Evolutionary conservation across 2,888 invertebrate genomes (phyloP), one percentile per base, ranked within the genome.

Genomic region (Andrena fulva): DNA sequence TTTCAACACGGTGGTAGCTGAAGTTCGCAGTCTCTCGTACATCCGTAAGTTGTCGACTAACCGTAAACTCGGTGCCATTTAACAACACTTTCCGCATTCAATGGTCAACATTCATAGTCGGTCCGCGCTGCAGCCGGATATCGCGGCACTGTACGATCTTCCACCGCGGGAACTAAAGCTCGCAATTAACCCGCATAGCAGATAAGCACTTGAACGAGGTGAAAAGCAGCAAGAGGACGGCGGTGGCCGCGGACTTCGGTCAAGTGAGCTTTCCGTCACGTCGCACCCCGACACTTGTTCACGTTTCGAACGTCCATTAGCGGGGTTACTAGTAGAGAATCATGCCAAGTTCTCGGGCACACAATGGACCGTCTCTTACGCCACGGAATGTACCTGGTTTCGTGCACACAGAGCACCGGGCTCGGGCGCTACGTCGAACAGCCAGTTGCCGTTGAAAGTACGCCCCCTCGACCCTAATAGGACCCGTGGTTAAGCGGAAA

Each of bases 101-200:
- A 16, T 50, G 29, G 50, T 16, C 24, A 50, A n/a, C 35, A 4
- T 50, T 6, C n/a, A 27, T 6, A 27, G 56, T n/a, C 24, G 12
- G 42, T 7, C 1, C 6, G 8, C 8, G n/a, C 8, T 64, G 20
- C 20, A 16, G 7, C 60, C 73, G 10, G 66, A 52, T 76, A 76
- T 31, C 48, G 50, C 20, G 42, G 63, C 50, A 24, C 29, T 33
- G 42, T 42, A 42, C 42, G 42, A 67, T 78, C 63, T 48, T 31
- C 12, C 42, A 31, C 16, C 35, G 42, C 60, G 63, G 73, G 59
- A 69, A 84, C 82, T 80, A 71, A 76, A 84, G 85, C 85, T 82
- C 72, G 84, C 82, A 87, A 87, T 87, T 85, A 87, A 87, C 85
- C 86, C 69, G 78, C 82, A 87, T 85, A 78, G 80, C 75, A 54